phyloP scores from a whole-genome alignment of 2,797 vertebrate species.

The Hippopotamyrus pictus region DNA sequence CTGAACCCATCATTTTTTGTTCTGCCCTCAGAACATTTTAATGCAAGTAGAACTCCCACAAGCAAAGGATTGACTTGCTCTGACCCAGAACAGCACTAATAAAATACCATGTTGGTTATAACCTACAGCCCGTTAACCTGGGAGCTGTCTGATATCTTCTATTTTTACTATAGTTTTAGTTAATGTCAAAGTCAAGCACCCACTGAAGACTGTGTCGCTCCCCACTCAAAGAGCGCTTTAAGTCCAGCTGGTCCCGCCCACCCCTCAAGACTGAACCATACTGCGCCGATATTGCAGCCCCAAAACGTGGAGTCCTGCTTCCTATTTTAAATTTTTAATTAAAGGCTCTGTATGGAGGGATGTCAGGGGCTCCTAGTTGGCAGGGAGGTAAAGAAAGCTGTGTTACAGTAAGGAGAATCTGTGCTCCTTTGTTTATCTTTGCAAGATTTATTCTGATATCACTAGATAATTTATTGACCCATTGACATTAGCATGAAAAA shows the following conservation, averaged over 20 bases:
- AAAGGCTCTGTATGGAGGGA: neutral
- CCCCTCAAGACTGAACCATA: neutral
- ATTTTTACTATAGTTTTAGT: neutral
- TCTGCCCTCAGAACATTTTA: no score
- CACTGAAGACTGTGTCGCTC: neutral
- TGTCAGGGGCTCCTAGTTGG: neutral
- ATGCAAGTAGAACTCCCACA: no score
- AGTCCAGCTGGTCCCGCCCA: neutral
- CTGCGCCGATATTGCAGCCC: neutral
- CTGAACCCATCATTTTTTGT: no score
- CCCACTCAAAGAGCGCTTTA: neutral
- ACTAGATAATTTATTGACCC: neutral
- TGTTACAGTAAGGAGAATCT: neutral
- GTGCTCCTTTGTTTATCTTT: neutral
- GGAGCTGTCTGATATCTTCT: neutral
- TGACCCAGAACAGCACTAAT: neutral
- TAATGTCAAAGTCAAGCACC: neutral
- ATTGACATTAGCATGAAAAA: neutral
- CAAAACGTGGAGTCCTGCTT: neutral
- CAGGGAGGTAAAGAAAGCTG: neutral
- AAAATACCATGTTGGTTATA: neutral
- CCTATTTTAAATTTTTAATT: neutral
- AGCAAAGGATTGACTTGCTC: neutral
- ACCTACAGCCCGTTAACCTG: neutral
- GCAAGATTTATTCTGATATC: neutral